These are phyloP conservation scores for Solenodon paradoxus DNA, from an alignment of 2,113 vertebrate species.

Conservation along the genomic window DNA sequence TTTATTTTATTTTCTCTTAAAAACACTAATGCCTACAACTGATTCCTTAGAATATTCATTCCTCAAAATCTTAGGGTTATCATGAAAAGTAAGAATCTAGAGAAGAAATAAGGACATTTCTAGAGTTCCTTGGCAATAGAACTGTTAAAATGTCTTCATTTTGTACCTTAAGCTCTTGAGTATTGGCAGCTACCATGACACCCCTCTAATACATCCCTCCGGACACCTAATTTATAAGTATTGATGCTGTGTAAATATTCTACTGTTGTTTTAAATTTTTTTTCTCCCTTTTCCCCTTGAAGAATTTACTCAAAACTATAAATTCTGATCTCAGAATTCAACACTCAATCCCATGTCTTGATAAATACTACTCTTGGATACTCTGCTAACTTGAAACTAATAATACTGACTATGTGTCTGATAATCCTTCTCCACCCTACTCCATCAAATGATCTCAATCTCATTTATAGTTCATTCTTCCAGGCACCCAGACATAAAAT, in stretches of 20 bases:
- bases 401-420: neutral
- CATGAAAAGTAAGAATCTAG: neutral
- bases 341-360: neutral
- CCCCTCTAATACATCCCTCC: neutral
- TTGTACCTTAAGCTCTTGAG: neutral
- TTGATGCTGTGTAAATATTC: neutral
- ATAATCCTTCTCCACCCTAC: neutral
- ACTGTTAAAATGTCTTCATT: neutral
- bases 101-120: neutral
- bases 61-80: neutral
- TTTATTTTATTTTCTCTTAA: neutral
- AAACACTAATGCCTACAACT: neutral
- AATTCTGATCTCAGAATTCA: neutral
- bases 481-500: neutral
- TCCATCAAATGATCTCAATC: neutral
- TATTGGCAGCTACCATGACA: neutral
- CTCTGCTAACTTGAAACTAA: neutral
- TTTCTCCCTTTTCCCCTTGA: neutral
- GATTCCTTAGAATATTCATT: neutral
- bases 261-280: neutral
- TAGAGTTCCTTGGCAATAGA: neutral
- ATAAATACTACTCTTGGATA: neutral
- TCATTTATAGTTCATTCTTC: neutral
- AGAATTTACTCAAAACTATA: neutral
- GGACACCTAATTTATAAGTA: neutral